Percentiles rank a stretch among this genome's conserved stretches.
Evolutionary conservation across 2,888 invertebrate genomes (phyloP).

Genomic region (Priocnemis perturbator): DNA sequence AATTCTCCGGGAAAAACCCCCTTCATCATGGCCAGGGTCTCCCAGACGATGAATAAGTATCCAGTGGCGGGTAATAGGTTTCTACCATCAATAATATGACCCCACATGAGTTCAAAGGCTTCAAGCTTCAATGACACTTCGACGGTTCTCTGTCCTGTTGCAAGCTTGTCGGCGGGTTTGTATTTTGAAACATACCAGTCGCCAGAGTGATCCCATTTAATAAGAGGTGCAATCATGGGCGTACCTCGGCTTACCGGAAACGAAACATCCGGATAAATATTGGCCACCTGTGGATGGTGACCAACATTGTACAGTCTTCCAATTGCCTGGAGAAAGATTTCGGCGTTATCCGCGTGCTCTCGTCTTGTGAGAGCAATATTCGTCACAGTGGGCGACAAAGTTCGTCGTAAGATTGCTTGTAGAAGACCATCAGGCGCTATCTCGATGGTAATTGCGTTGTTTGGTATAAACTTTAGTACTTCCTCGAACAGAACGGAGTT

Average conservation of each 20-base stretch:
- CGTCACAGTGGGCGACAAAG: conserved; percentile 81
- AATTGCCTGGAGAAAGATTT: conserved; percentile 79
- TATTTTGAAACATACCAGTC: too few species aligned
- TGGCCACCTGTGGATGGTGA: conserved; percentile 83
- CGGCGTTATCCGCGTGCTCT: conserved; percentile 80
- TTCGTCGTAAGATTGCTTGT: conserved; percentile 84
- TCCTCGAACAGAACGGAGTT: conserved; percentile 81
- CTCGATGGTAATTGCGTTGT: conserved; percentile 89
- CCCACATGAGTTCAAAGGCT: conserved; percentile 84
- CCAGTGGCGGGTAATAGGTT: conserved; percentile 91
- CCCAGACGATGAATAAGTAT: conserved; percentile 86
- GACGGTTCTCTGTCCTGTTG: conserved; percentile 55
- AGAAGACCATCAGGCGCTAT: conserved; percentile 92
- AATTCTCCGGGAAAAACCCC: conserved; percentile 83
- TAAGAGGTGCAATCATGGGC: too few species aligned
- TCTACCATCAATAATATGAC: conserved; percentile 91
- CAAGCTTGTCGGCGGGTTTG: too few species aligned
- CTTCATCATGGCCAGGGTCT: conserved; percentile 83
- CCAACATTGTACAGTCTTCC: conserved; percentile 87
- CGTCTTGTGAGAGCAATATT: conserved; percentile 87
- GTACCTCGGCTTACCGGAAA: conserved; percentile 86
- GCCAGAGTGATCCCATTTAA: too few species aligned
- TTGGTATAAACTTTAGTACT: conserved; percentile 85
- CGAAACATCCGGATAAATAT: conserved; percentile 84
- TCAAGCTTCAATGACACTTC: conserved; percentile 81